Base-by-base conservation (phyloP, 2,888 invertebrate species). In the Caenorhabditis sulstoni region DNA sequence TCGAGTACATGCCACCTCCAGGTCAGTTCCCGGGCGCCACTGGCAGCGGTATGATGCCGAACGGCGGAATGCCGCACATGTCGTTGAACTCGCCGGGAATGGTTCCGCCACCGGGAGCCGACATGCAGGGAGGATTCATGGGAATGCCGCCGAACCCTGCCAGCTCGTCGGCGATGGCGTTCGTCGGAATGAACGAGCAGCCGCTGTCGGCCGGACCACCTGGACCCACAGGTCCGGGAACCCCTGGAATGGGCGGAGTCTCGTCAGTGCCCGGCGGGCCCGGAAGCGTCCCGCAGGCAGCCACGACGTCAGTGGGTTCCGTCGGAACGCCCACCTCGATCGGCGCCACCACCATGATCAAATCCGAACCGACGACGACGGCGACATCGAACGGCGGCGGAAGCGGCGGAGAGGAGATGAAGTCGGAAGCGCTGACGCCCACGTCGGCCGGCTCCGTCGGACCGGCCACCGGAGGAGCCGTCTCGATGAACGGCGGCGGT, bases 1-100 rank as follows among this genome's bases (percentile, higher is more conserved):
- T 49, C 37, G 79, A 74, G 8, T 79, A 68, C 22, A 74, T 74
- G 79, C 45, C 49, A 12, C 74, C 73, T 11, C 53, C 39, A n/a
- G 66, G 71, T 20, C 62, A 67, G 16, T 74, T 74, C 22, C 29
- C 68, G 12, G 77, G 64, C 5, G 50, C 79, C 1, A 67, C 77
- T 22, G 78, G 66, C 20, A 86, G 81, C 22, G 81, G 65, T 49
- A 86, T 86, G 86, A 83, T 86, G 81, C 81, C 82, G 9, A 86
- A 85, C 49, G 85, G 85, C 9, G 84, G 79, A 14, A 68, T 76
- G 57, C 65, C 67, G 11, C 80, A 75, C 11, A 84, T 85, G 81
- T 71, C 84, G 20, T 81, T 87, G 73, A 81, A 83, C 22, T 86
- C 86, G 11, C 86, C 87, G 20, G 82, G 74, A 37, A 76, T 79